These are phyloP conservation scores for Xestia c-nigrum DNA, from an alignment of 2,888 invertebrate genomes.

Conservation along the genomic window DNA sequence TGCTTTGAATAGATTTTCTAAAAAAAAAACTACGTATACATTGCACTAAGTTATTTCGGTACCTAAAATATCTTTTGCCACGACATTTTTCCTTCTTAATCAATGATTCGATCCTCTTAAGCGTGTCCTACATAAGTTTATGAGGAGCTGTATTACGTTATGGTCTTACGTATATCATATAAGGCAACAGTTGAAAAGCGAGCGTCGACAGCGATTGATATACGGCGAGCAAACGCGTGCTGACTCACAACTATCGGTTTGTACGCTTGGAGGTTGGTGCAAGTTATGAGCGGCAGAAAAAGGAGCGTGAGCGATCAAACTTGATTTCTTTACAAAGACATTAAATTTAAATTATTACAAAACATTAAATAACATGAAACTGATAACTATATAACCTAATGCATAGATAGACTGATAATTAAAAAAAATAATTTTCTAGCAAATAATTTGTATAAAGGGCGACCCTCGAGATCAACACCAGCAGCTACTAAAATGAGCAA, in stretches of 20 bases:
- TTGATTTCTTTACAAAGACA: background rate
- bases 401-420: background rate
- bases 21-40: background rate
- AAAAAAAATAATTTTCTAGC: background rate
- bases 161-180: slow-evolving; percentile 59
- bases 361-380: background rate
- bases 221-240: slow-evolving; percentile 87
- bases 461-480: background rate
- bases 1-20: background rate
- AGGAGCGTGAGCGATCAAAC: slow-evolving; percentile 8
- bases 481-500: too few relatives aligned
- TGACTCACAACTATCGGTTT: slow-evolving; percentile 86
- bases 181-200: slow-evolving; percentile 78
- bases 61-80: background rate
- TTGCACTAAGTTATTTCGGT: background rate
- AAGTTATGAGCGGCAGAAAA: slow-evolving; percentile 56
- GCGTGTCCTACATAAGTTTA: slow-evolving; percentile 42
- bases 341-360: background rate
- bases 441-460: background rate
- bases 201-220: slow-evolving; percentile 88
- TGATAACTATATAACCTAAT: background rate
- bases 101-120: slow-evolving; percentile 25
- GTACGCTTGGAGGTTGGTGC: slow-evolving; percentile 68
- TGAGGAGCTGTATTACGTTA: slow-evolving; percentile 54
- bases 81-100: slow-evolving; percentile 1